These are phyloP conservation scores for Corythucha ciliata DNA, from an alignment of 2,888 invertebrate genomes.

Conservation along the genomic window DNA sequence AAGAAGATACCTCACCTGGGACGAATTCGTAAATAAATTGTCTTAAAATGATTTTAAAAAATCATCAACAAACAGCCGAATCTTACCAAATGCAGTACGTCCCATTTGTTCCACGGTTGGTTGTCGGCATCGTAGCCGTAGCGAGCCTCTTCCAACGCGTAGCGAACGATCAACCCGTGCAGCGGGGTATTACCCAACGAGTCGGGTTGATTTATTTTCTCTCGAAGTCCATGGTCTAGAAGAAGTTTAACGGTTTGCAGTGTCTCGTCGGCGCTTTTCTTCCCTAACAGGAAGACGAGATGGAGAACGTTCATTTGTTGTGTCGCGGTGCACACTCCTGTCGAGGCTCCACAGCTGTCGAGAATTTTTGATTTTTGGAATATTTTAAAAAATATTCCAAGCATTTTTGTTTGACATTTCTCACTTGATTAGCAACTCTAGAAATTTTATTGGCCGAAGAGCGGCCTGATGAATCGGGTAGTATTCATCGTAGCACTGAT, in stretches of 20 bases:
- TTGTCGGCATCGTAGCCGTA: conserved; percentile 53
- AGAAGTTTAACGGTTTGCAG: conserved; percentile 57
- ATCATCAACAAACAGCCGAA: background rate
- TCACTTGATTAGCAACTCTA: conserved; percentile 50
- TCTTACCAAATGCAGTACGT: conserved; percentile 56
- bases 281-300: conserved; percentile 58
- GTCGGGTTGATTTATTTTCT: conserved; percentile 62
- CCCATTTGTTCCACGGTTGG: conserved; percentile 59
- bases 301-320: conserved; percentile 62
- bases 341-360: conserved; percentile 56
- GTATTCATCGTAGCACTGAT: conserved; percentile 62
- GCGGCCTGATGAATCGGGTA: conserved; percentile 70
- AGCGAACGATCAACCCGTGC: conserved; percentile 51
- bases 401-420: too few relatives aligned
- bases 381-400: background rate
- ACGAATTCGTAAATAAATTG: background rate
- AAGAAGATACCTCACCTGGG: conserved; percentile 46
- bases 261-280: conserved; percentile 62
- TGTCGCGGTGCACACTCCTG: conserved; percentile 57
- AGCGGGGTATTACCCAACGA: conserved; percentile 63
- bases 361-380: conserved; percentile 5
- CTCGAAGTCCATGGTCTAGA: conserved; percentile 61
- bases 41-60: conserved; percentile 3
- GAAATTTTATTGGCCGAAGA: conserved; percentile 59
- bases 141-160: conserved; percentile 58